Conservation (phyloP, 2,113 vertebrate genomes). For the Elephas maximus region DNA sequence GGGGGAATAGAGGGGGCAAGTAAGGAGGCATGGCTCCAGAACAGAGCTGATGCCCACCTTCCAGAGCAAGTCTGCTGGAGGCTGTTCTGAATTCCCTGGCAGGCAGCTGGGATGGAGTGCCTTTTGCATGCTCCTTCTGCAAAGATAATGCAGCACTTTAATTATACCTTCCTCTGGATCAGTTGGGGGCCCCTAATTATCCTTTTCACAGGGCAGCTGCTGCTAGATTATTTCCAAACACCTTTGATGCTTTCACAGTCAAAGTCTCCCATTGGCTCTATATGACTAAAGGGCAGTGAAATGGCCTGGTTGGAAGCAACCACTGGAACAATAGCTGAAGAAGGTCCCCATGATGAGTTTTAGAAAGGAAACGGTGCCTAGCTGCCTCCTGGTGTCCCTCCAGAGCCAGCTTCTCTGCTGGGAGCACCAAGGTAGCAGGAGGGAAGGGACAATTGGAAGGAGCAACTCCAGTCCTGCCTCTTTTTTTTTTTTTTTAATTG, state of each 20-base stretch:
- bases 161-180: background rate
- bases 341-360: background rate
- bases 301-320: background rate
- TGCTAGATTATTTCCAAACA: conserved; percentile 50
- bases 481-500: too few relatives aligned
- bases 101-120: background rate
- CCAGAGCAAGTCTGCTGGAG: background rate
- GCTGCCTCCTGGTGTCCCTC: rapidly evolving
- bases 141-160: background rate
- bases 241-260: conserved; percentile 57
- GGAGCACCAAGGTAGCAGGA: background rate
- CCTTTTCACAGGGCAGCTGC: background rate
- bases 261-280: conserved; percentile 21
- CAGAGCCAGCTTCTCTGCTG: rapidly evolving
- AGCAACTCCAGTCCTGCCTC: background rate
- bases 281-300: background rate
- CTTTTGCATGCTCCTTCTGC: background rate
- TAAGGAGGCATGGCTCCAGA: background rate
- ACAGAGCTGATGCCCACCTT: background rate
- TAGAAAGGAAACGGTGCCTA: background rate
- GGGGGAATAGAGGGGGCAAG: background rate
- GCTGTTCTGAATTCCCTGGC: background rate
- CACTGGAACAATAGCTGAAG: background rate
- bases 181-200: background rate
- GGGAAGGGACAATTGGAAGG: background rate